Evolutionary conservation across 2,113 vertebrate genomes (phyloP).

Genomic region (Dermatemys mawii): DNA sequence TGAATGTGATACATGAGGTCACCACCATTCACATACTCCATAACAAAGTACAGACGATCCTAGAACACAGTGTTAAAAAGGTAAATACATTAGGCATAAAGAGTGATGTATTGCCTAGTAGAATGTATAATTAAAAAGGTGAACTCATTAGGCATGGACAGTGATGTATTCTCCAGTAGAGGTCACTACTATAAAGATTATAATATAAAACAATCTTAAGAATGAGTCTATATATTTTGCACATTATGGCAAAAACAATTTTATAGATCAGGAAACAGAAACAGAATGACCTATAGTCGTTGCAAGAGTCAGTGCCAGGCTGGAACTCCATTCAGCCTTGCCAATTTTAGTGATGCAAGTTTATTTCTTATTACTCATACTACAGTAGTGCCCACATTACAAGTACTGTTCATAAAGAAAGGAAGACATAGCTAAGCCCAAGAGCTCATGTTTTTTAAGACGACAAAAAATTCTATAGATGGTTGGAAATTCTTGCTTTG

Average conservation of each 20-base stretch:
- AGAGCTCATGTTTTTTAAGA: background rate
- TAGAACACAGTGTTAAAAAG: conserved; percentile 53
- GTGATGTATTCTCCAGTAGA: background rate
- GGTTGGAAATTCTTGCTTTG: background rate
- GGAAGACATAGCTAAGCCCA: background rate
- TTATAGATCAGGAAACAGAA: conserved; percentile 4
- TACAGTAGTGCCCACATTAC: background rate
- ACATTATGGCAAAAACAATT: background rate
- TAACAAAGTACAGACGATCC: conserved; percentile 98
- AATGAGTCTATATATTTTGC: background rate
- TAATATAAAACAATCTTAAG: background rate
- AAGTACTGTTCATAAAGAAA: background rate
- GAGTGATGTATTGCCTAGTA: conserved; percentile 7
- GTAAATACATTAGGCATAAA: background rate
- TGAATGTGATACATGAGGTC: conserved; percentile 99
- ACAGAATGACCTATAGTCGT: background rate
- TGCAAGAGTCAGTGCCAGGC: background rate
- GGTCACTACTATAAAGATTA: background rate
- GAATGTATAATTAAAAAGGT: conserved; percentile 3
- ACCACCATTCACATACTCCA: conserved; percentile 99
- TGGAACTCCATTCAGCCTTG: background rate
- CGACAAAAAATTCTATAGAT: background rate
- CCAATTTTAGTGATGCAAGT: background rate
- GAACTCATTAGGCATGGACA: conserved; percentile 20
- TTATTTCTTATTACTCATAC: background rate